Base-by-base conservation (phyloP, 2,797 vertebrate genomes). In the Chelon labrosus region DNA sequence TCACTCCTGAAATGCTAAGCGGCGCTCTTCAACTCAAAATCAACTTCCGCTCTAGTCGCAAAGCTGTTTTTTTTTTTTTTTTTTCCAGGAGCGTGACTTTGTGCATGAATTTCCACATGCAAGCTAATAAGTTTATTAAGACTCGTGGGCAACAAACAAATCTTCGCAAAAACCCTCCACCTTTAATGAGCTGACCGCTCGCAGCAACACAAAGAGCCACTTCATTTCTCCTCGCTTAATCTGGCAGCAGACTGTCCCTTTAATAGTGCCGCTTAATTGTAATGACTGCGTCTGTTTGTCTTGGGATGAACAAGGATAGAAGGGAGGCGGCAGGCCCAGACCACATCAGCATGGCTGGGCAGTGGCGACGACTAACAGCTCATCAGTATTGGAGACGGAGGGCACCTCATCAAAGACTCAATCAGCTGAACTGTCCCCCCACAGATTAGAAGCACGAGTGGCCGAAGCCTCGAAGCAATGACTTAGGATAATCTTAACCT, bases 181-280 rank as follows among this genome's bases (percentile, higher is more conserved):
- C 67, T 80, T 79, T 86, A 90, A 88, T 77, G 73, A 87, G 73
- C 31, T 53, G 60, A 81, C 82, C 64, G 68, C 76, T 80, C 66
- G 60, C 60, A 89, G 49, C 65, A 69, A 83, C 75, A 89, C 80
- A 89, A 83, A 84, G 83, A 85, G 46, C 76, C 77, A 76, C 65
- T 88, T 89, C 22, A 87, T 90, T 90, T 83, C 84, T 86, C 74
- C 53, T 59, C 56, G 65, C 86, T 86, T 93, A 90, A 92, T 91
- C 83, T 86, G 82, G 85, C 86, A 88, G 83, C 84, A 55, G 88
- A 73, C 83, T 84, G 88, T 89, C 84, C 84, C 86, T 91, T 90
- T 93, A 91, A 93, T 89, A 91, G 87, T 58, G 8, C 82, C 71
- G 79, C 84, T 91, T 92, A 93, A 93, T 93, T 92, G 88, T 90